These are phyloP conservation scores for Meriones psammophilus DNA, from an alignment of 2,797 vertebrate species.

Conservation along the genomic window DNA sequence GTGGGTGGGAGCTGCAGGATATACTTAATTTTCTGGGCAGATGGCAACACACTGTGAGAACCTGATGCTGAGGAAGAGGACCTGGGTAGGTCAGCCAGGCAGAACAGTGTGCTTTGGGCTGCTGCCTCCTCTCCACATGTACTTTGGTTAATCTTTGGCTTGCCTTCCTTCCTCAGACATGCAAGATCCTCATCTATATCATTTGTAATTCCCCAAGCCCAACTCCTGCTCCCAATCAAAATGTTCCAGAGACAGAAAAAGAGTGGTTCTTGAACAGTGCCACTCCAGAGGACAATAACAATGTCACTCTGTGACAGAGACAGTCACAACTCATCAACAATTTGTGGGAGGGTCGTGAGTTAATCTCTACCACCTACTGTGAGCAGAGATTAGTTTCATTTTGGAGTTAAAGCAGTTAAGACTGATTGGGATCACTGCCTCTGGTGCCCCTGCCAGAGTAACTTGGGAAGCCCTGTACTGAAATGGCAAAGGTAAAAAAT, in stretches of 20 bases:
- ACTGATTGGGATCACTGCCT: not conserved
- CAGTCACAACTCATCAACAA: fast-evolving
- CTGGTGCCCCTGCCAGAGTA: not conserved
- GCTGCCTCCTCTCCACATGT: not conserved
- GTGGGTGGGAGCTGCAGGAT: no score
- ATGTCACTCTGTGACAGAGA: not conserved
- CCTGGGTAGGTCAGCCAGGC: not conserved
- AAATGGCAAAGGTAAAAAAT: not conserved
- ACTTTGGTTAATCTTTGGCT: not conserved
- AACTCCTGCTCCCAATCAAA: not conserved
- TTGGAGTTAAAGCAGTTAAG: not conserved
- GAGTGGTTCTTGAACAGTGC: not conserved
- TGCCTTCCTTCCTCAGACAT: not conserved
- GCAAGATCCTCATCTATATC: not conserved
- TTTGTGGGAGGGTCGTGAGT: no score
- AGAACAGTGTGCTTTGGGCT: no score
- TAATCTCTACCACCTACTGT: not conserved
- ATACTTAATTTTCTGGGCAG: not conserved
- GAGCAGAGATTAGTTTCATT: not conserved
- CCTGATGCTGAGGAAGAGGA: not conserved
- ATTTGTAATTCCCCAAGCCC: not conserved
- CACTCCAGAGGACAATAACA: not conserved
- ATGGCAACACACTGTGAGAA: no score
- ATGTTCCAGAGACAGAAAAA: not conserved
- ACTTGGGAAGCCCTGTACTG: not conserved